These are phyloP conservation scores for Tipula vernalis DNA, from an alignment of 2,888 invertebrate genomes.

Conservation along the genomic window DNA sequence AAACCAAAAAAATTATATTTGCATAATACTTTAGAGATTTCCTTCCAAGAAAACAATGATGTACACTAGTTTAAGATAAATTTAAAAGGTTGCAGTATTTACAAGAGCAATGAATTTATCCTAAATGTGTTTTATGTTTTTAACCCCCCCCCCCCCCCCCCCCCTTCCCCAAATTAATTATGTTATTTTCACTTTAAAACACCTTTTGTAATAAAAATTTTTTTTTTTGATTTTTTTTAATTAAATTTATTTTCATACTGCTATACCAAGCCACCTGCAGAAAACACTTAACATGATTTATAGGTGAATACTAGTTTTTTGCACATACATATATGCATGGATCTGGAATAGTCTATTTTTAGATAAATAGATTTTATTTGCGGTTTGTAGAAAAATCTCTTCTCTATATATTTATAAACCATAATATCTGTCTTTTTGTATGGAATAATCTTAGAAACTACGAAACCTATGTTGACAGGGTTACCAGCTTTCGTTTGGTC, in stretches of 20 bases:
- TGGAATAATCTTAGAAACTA: too few species aligned
- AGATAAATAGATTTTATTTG: too few species aligned
- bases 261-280: neutral
- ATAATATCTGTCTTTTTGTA: too few species aligned
- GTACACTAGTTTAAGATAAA: neutral
- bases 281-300: neutral
- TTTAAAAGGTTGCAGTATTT: neutral
- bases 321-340: neutral
- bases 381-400: too few species aligned
- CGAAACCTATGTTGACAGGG: too few species aligned
- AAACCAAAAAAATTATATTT: neutral
- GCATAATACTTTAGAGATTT: neutral
- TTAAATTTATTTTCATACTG: neutral
- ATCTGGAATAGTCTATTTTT: neutral
- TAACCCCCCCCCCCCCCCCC: neutral
- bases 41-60: neutral
- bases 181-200: neutral
- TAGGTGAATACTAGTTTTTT: neutral
- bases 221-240: neutral
- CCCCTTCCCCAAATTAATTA: neutral
- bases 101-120: neutral
- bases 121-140: neutral
- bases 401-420: too few species aligned
- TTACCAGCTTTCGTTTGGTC: too few species aligned
- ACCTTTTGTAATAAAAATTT: neutral